A percentile compares a stretch with the other conserved stretches of the same genome.
These are phyloP conservation scores for Podarcis cretensis DNA, from an alignment of 2,113 vertebrate species.

Conservation along the genomic window DNA sequence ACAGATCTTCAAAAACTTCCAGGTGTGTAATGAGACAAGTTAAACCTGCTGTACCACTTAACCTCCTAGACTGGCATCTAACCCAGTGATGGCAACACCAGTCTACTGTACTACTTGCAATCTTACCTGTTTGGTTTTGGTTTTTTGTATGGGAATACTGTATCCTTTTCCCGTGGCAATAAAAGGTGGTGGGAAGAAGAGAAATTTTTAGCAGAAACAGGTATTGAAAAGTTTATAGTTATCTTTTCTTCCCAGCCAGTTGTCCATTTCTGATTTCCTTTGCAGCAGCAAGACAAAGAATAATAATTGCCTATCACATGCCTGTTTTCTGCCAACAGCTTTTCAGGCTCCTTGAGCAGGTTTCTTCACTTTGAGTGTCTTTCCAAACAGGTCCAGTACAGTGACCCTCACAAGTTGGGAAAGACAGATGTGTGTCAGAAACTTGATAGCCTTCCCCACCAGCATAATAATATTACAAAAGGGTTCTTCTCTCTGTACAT, in stretches of 20 bases:
- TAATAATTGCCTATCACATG: not conserved
- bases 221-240: not conserved
- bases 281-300: not conserved
- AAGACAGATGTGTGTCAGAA: not conserved
- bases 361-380: not conserved
- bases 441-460: not conserved
- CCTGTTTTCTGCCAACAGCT: not conserved
- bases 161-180: not conserved
- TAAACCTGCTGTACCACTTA: constrained; percentile 49
- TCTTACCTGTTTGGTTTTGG: too few relatives aligned
- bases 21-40: constrained; percentile 21
- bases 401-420: not conserved
- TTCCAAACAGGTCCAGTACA: not conserved
- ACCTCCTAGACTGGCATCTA: constrained; percentile 29
- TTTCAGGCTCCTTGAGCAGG: not conserved
- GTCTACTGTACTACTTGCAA: not conserved
- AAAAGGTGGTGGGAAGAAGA: not conserved
- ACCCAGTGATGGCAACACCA: not conserved
- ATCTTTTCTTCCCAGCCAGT: not conserved
- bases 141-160: not conserved
- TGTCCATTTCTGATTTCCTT: not conserved
- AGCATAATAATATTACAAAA: not conserved
- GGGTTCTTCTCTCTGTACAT: not conserved
- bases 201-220: not conserved
- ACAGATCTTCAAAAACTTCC: not conserved